Base-by-base conservation (phyloP, 2,797 vertebrate genomes). In the Hoplostethus atlanticus region DNA sequence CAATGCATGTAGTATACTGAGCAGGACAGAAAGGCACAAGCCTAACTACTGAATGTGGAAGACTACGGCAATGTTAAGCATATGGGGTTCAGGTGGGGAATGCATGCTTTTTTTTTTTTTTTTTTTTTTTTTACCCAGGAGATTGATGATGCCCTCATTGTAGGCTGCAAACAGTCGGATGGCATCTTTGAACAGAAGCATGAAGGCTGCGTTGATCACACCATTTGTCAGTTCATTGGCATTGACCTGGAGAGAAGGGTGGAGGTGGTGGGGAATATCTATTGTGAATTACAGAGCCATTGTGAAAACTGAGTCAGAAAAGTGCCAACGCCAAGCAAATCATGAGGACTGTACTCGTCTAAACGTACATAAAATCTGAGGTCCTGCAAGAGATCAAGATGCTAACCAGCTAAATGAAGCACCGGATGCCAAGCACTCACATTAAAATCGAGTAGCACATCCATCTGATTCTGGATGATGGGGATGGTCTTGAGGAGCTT, bases 151-250 rank as follows among this genome's bases (percentile, higher is more conserved):
- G 84, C 97, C 97, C 93, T 98, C 97, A 13, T 98, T 98, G 90
- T 98, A 98, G 1, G 97, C 97, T n/a, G 97, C 97, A 31, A 98
- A 98, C 86, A 98, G 95, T 92, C 97, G 95, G 87, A 98, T 98
- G 55, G 97, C 96, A 76, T 98, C 97, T 96, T 98, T 98, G 94
- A 98, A 98, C 88, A 98, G 95, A 58, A 98, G 96, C 97, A 98
- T 98, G 93, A 98, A 98, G 87, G 96, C 97, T 81, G 97, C 97
- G 76, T 98, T 98, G 92, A 98, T 98, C 84, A 98, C 96, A 64
- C 97, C 97, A 64, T 98, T 98, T 65, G 97, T 98, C 84, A 98
- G 96, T 88, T 98, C 97, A 72, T 98, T 98, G 89, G 97, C 97
- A 92, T 98, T 98, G 91, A 98, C 97, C 96, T 98, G 80, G 21